phyloP scores from a whole-genome alignment of 1,140 invertebrate genomes.

The Diuraphis noxia region DNA sequence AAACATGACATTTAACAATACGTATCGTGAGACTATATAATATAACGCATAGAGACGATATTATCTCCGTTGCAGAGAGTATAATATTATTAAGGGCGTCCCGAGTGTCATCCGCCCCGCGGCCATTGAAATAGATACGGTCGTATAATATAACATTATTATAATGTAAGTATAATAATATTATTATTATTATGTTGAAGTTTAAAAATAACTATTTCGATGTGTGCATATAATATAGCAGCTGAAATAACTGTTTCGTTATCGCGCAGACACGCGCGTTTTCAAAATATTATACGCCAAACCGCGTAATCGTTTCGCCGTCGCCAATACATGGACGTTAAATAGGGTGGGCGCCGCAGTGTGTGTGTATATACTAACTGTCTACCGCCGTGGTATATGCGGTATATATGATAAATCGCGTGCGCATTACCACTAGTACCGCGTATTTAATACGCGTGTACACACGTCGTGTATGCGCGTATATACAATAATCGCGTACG shows the following conservation, averaged over 20 bases:
- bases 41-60: not conserved
- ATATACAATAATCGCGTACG: not conserved
- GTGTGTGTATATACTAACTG: not conserved
- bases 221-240: no score
- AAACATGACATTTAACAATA: not conserved
- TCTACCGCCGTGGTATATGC: not conserved
- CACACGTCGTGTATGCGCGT: no score
- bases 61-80: not conserved
- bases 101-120: not conserved
- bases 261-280: not conserved
- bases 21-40: not conserved
- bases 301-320: not conserved
- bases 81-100: not conserved
- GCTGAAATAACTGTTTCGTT: conserved; percentile 14
- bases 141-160: not conserved
- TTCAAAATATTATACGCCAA: not conserved
- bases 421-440: no score
- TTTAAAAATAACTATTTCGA: not conserved
- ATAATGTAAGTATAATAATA: not conserved
- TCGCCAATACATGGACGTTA: not conserved
- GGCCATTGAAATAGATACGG: not conserved
- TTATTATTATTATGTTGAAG: not conserved
- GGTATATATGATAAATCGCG: no score
- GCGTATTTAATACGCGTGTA: not conserved
- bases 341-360: not conserved